Percentiles rank a stretch among this genome's conserved stretches.
Conservation (phyloP, 2,113 vertebrate species). For the Ictalurus furcatus region DNA sequence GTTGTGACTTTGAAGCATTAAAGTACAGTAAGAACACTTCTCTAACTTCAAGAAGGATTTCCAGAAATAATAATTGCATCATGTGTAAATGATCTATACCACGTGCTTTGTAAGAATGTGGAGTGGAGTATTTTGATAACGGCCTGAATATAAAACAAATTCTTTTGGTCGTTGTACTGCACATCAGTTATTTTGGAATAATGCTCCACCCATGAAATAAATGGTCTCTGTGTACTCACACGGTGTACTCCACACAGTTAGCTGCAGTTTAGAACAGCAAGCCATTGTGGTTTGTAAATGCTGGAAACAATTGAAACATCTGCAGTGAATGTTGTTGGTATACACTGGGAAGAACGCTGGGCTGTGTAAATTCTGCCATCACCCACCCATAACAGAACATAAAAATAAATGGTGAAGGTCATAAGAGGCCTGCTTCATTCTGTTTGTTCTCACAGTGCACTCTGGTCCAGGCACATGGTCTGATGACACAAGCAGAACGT, state of each 20-base stretch:
- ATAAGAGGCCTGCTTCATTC: neutral
- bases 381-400: neutral
- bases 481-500: constrained; percentile 31
- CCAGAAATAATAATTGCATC: neutral
- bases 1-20: neutral
- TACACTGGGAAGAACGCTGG: neutral
- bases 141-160: neutral
- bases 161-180: neutral
- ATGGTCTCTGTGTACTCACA: neutral
- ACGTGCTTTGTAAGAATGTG: neutral
- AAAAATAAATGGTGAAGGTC: constrained; percentile 11
- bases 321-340: constrained; percentile 4
- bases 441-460: constrained; percentile 33
- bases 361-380: neutral
- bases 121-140: neutral
- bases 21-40: neutral
- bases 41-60: neutral
- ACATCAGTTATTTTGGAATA: neutral
- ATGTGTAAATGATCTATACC: neutral
- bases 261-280: neutral
- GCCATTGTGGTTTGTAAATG: neutral
- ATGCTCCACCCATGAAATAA: neutral
- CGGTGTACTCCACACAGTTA: neutral
- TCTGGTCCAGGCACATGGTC: constrained; percentile 11
- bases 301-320: neutral